Evolutionary conservation across 2,888 invertebrate genomes (phyloP).

Genomic region (Brassicogethes aeneus): DNA sequence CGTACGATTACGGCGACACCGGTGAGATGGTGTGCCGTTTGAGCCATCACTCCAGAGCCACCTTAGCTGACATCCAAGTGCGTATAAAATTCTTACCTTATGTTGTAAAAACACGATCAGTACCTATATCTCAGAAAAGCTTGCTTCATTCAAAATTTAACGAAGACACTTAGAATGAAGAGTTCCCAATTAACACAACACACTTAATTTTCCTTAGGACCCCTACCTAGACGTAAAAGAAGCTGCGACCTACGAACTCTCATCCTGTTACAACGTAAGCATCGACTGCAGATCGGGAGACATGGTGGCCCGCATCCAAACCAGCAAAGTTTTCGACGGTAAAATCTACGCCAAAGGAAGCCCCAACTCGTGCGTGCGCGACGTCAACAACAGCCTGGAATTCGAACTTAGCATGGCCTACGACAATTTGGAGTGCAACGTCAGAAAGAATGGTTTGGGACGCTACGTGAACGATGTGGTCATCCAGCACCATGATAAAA

Average conservation of each 20-base stretch:
- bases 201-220: slow-evolving; percentile 59
- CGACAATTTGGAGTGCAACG: slow-evolving; percentile 87
- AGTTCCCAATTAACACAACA: too few relatives aligned
- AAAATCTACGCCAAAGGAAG: slow-evolving; percentile 93
- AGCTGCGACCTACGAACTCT: slow-evolving; percentile 84
- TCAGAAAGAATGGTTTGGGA: slow-evolving; percentile 80
- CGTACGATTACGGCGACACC: slow-evolving; percentile 89
- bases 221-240: slow-evolving; percentile 86
- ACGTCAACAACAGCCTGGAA: slow-evolving; percentile 79
- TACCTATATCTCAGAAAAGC: too few relatives aligned
- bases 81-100: too few relatives aligned
- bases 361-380: slow-evolving; percentile 85
- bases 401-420: slow-evolving; percentile 89
- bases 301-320: slow-evolving; percentile 88
- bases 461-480: slow-evolving; percentile 77
- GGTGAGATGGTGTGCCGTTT: slow-evolving; percentile 89
- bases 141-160: too few relatives aligned
- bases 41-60: slow-evolving; percentile 84
- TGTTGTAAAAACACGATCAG: too few relatives aligned
- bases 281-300: slow-evolving; percentile 88
- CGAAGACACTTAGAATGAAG: too few relatives aligned
- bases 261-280: slow-evolving; percentile 90
- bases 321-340: slow-evolving; percentile 86
- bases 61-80: slow-evolving; percentile 80
- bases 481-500: slow-evolving; percentile 92